Base-by-base conservation (phyloP, 1,140 invertebrate species). In the Acromyrmex charruanus region DNA sequence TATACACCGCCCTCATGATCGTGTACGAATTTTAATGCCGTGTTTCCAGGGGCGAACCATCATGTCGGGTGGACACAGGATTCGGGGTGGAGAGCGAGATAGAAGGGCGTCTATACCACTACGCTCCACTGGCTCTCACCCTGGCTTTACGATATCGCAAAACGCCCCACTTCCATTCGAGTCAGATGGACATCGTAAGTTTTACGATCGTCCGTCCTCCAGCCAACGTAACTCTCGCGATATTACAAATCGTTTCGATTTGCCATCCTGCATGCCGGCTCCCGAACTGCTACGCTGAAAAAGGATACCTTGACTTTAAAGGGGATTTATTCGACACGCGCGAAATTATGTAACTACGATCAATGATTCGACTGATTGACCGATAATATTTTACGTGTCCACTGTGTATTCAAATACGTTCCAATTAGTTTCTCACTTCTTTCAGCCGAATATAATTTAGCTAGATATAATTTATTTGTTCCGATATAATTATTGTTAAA, bases 21-120 rank as follows among this genome's bases (percentile, higher is more conserved):
- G 74, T 90, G 90, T 91, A 93, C 90, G 86, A 94, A 93, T 93
- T 93, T 93, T 93, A 93, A 91, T 89, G 90, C 82, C 88, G 74
- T 75, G 39, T 89, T 90, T 74, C 75, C 61, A 25, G 63, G 63
- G 61, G 21, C 69, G 84, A 59, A 59, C 44, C n/a, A 49, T 53
- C 71, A 12, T 49, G 59, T 21, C 39, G 25, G 18, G 21, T 6
- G 51, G 31, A 82, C 31, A 44, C 49, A 39, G 39, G 10, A 25
- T 25, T 25, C 53, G 14, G 1, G 12, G 25, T 28, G 65, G 31
- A 10, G 39, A 53, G 35, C 51, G 21, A 39, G 39, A 77, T 51
- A 25, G 39, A 16, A 14, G 77, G 49, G 35, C 49, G 28, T 59
- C 18, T n/a, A 31, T 6, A 68, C 39, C 39, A 25, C 21, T 2